phyloP scores from a whole-genome alignment of 2,113 vertebrate genomes.

The Salvelinus namaycush region DNA sequence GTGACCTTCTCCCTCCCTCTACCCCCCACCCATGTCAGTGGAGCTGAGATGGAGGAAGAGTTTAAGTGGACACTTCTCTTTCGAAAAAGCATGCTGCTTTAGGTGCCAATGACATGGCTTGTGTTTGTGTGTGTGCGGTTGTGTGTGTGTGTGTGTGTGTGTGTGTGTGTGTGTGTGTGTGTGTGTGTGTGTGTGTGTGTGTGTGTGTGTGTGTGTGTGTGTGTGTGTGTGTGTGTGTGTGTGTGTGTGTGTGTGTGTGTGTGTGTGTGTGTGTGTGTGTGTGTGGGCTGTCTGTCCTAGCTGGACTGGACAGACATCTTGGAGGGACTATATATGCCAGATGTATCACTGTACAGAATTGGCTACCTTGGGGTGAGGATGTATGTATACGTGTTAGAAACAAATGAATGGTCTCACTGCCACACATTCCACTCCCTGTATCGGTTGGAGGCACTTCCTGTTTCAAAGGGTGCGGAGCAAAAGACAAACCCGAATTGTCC shows the following conservation, averaged over 20 bases:
- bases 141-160: constrained; percentile 14
- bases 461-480: neutral
- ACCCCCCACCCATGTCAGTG: neutral
- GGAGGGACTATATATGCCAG: constrained; percentile 41
- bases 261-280: constrained; percentile 40
- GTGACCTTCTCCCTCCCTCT: constrained; percentile 20
- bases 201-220: constrained; percentile 4
- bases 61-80: constrained; percentile 45
- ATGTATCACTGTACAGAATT: constrained; percentile 14
- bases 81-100: constrained; percentile 59
- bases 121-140: constrained; percentile 8
- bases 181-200: constrained; percentile 21
- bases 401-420: constrained; percentile 6
- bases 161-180: constrained; percentile 11
- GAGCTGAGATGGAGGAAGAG: constrained; percentile 17
- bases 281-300: constrained; percentile 69
- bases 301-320: constrained; percentile 71
- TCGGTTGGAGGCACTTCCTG: neutral
- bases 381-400: neutral
- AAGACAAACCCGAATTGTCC: neutral
- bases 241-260: no score
- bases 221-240: constrained; percentile 1
- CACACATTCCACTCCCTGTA: neutral
- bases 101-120: constrained; percentile 53
- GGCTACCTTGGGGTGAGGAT: constrained; percentile 9